These are phyloP conservation scores for Pterostichus niger DNA, from an alignment of 2,888 invertebrate genomes.

Conservation along the genomic window DNA sequence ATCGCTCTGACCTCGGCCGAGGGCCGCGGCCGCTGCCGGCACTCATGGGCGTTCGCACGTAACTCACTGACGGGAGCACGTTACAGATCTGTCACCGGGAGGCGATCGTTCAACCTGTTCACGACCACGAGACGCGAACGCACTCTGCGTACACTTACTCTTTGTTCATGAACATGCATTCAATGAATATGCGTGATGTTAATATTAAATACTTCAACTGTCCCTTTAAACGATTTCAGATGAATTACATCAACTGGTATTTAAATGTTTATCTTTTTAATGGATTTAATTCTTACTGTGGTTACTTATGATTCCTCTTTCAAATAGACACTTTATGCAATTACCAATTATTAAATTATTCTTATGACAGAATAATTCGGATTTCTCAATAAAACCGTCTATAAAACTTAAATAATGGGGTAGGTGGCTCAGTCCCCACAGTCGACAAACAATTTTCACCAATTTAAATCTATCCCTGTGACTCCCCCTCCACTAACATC, in stretches of 20 bases:
- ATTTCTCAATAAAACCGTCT: too few species aligned
- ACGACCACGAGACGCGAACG: background rate
- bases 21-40: conserved; percentile 1
- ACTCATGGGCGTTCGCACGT: conserved; percentile 65
- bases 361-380: too few species aligned
- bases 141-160: background rate
- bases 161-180: conserved; percentile 6
- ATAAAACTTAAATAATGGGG: too few species aligned
- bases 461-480: too few species aligned
- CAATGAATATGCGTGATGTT: conserved; percentile 33
- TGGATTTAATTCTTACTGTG: background rate
- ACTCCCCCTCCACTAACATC: too few species aligned
- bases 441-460: too few species aligned
- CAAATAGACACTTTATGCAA: too few species aligned
- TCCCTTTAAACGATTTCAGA: conserved; percentile 38
- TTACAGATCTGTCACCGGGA: conserved; percentile 57
- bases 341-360: too few species aligned
- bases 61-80: conserved; percentile 60
- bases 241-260: conserved; percentile 8
- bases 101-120: conserved; percentile 43
- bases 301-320: too few species aligned
- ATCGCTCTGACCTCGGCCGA: conserved; percentile 61
- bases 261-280: conserved; percentile 14
- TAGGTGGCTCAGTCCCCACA: too few species aligned
- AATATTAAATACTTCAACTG: conserved; percentile 45